A percentile compares a stretch with the other conserved stretches of the same genome.
These are phyloP conservation scores for Cottus gobio DNA, from an alignment of 2,113 vertebrate species.

Conservation along the genomic window DNA sequence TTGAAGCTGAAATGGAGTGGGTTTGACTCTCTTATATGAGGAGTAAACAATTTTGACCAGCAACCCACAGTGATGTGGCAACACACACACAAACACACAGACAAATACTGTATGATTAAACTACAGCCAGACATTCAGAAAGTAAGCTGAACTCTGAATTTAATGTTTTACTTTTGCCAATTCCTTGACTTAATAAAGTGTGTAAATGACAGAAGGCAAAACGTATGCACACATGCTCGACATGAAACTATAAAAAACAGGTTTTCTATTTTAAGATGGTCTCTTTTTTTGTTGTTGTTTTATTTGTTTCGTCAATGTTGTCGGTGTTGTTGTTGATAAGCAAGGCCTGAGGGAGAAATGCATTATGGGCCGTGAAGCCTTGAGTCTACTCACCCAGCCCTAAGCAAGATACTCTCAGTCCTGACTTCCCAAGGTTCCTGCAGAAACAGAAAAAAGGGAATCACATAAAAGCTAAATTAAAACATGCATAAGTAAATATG, in stretches of 20 bases:
- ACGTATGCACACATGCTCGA: not conserved
- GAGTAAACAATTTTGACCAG: constrained; percentile 25
- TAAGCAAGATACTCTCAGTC: constrained; percentile 94
- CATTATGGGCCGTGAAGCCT: not conserved
- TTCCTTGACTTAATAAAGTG: not conserved
- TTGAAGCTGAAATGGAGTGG: constrained; percentile 31
- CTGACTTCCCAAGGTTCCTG: constrained; percentile 97
- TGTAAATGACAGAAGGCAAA: not conserved
- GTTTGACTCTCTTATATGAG: constrained; percentile 31
- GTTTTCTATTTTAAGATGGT: not conserved
- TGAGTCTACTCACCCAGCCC: constrained; percentile 90
- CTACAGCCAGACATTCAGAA: not conserved
- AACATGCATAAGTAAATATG: not conserved
- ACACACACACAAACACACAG: constrained; percentile 2
- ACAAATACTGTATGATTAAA: not conserved
- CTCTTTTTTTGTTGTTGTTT: not conserved
- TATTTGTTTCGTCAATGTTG: not conserved
- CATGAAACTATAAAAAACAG: not conserved
- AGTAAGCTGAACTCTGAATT: not conserved
- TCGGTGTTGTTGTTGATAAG: not conserved
- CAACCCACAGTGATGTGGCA: constrained; percentile 1
- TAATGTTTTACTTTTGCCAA: no score
- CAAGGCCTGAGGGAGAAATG: not conserved
- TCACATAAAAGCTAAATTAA: not conserved
- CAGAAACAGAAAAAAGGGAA: constrained; percentile 49